phyloP scores from a whole-genome alignment of 1,140 invertebrate species.

The Lanistes nyassanus region DNA sequence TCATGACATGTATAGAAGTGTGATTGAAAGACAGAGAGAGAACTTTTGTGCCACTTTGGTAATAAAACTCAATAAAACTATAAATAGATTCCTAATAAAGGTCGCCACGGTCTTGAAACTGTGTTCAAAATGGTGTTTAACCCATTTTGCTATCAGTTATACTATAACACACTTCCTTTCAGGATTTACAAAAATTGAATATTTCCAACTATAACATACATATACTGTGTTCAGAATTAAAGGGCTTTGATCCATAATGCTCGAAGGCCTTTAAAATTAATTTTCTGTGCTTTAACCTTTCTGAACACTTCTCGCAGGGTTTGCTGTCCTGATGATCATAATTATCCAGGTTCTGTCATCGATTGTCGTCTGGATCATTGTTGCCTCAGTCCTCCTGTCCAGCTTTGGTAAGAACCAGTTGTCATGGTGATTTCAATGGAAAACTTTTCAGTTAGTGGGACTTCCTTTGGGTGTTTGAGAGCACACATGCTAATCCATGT shows the following conservation, averaged over 20 bases:
- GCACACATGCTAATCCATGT: too few species aligned
- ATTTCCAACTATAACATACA: background rate
- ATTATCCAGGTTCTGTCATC: conserved; percentile 85
- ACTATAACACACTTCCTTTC: background rate
- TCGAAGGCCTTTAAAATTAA: background rate
- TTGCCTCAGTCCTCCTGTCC: conserved; percentile 80
- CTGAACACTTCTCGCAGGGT: too few species aligned
- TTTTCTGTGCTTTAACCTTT: conserved; percentile 17
- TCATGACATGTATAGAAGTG: too few species aligned
- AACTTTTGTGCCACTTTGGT: too few species aligned
- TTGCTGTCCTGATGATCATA: conserved; percentile 84
- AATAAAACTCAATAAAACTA: too few species aligned
- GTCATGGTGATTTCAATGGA: conserved; percentile 18
- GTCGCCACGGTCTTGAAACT: too few species aligned
- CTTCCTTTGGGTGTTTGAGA: too few species aligned
- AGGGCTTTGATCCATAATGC: background rate
- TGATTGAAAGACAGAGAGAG: too few species aligned
- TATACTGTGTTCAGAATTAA: background rate
- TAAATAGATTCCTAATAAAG: too few species aligned
- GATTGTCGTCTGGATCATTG: conserved; percentile 87
- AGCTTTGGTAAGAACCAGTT: conserved; percentile 73
- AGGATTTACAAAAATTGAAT: background rate
- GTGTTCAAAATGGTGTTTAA: too few species aligned
- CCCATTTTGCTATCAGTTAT: background rate
- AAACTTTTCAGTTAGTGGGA: background rate